Base-by-base conservation (phyloP, 2,113 vertebrate species). In the Falcunculus frontatus region DNA sequence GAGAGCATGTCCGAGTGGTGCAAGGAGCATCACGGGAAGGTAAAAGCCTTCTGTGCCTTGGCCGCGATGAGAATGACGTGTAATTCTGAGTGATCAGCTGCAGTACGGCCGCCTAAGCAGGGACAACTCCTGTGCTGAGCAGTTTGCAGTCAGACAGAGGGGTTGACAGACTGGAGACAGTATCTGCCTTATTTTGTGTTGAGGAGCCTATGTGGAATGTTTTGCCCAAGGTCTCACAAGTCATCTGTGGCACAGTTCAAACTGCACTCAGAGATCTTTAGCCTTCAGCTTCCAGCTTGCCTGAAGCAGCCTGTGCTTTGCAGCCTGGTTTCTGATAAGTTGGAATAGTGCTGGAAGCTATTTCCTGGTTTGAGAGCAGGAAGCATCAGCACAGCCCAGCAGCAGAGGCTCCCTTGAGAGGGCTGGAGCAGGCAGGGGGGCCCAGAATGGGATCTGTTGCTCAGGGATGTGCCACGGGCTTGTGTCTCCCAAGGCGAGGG, bases 1-100 rank as follows among this genome's bases (percentile, higher is more conserved):
- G 99, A 99, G 10, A 68, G 98, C 96, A 99, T 99, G 99, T 99
- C 99, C 2, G 98, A 99, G 49, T 99, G 99, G 99, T 99, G 99
- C 95, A 99, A 99, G 96, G 98, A 99, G 92, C 99, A 99, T 50
- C 99, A 99, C 42, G 99, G 99, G 33, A 98, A 99, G 98, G 99
- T 99, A 97, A 56, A 65, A 84, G 44, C 27, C 27, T 3, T 25
- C 90, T 42, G 25, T 14, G 44, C 7, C 69, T 44, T 30, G 57
- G 87, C 95, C 9, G 15, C 19, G 5, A 0, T 19, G 21, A 3
- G 44, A 14, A 5, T 10, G 30, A 56, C 16, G 15, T 30, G 11
- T n/a, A 21, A 18, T 23, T 69, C 69, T 1, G 92, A 78, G 39
- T 1, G 37, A 17, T 4, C 4, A 6, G 50, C 8, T 41, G n/a